Percentiles rank a stretch among this genome's conserved stretches.
These are phyloP conservation scores for Oryzias curvinotus DNA, from an alignment of 2,113 vertebrate species.

Conservation along the genomic window DNA sequence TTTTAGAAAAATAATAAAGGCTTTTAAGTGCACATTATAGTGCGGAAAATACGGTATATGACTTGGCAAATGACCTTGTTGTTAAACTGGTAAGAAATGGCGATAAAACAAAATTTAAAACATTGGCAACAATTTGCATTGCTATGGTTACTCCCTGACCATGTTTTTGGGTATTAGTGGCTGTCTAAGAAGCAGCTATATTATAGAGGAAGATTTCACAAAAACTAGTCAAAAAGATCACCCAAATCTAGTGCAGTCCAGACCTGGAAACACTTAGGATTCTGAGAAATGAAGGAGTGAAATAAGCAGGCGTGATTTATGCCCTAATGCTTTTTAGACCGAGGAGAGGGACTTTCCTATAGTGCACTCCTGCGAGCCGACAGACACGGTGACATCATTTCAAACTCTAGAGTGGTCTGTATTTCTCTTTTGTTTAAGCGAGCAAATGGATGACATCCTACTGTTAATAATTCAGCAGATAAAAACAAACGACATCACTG, in stretches of 20 bases:
- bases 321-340: conserved; percentile 22
- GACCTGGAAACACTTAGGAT: conserved; percentile 4
- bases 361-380: conserved; percentile 27
- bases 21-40: too few species aligned
- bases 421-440: conserved; percentile 1
- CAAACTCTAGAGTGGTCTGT: not conserved
- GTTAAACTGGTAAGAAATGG: too few species aligned
- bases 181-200: too few species aligned
- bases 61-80: too few species aligned
- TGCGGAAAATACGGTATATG: too few species aligned
- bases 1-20: too few species aligned
- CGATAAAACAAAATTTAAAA: too few species aligned
- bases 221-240: not conserved
- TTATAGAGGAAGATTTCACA: too few species aligned
- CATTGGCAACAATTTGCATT: too few species aligned
- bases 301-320: conserved; percentile 47
- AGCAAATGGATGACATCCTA: conserved; percentile 7
- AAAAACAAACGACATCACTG: conserved; percentile 52
- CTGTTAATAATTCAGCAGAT: conserved; percentile 55
- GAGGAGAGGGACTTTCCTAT: conserved; percentile 19
- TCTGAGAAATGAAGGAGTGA: conserved; percentile 35
- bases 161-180: not conserved
- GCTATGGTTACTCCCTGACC: not conserved
- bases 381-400: conserved; percentile 46
- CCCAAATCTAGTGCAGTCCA: too few species aligned